Evolutionary conservation across 2,113 vertebrate genomes (phyloP), one percentile per base, ranked within the genome.

Genomic region (Prolemur simus): DNA sequence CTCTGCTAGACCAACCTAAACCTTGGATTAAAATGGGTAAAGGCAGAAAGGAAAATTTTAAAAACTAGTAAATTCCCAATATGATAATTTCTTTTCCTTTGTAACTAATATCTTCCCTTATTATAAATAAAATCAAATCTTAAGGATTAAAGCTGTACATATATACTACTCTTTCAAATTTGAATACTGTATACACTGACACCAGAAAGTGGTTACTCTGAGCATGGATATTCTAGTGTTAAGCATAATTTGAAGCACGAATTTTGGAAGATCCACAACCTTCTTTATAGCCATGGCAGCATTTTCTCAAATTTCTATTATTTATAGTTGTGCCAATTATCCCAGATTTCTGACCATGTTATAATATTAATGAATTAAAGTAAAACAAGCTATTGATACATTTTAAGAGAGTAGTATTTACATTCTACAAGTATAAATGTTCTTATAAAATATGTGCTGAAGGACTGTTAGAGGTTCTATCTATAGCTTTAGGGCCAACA

Each of bases 351-450:
- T 95, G 37, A 89, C 18, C 37, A 60, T 63, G 20, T 52, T 60
- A 82, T 54, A 71, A 74, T 68, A 29, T 45, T 80, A 81, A 88
- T 76, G 27, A 95, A 80, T 47, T 85, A 64, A 71, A 56, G 1
- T 82, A 78, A 96, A 96, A 92, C 34, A 92, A 95, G 49, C 14
- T 60, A 78, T 8, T 78, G 25, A 64, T 18, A 42, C 6, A 77
- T 90, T 80, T 89, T 60, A 95, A 87, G 21, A 89, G 18, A 85
- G 27, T 23, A 89, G 8, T 37, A 81, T 95, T 92, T 86, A 95
- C 6, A 45, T 15, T 73, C 66, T 29, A 37, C 2, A 78, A 54
- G 49, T 74, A 82, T 47, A 83, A 60, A 78, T 23, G 13, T 78
- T 90, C 52, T 76, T 73, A 94, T 0, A 64, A 92, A 95, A 80